Evolutionary conservation across 1,140 invertebrate species (phyloP), one percentile per base, ranked within the genome.

Genomic region (Ceratina australensis): DNA sequence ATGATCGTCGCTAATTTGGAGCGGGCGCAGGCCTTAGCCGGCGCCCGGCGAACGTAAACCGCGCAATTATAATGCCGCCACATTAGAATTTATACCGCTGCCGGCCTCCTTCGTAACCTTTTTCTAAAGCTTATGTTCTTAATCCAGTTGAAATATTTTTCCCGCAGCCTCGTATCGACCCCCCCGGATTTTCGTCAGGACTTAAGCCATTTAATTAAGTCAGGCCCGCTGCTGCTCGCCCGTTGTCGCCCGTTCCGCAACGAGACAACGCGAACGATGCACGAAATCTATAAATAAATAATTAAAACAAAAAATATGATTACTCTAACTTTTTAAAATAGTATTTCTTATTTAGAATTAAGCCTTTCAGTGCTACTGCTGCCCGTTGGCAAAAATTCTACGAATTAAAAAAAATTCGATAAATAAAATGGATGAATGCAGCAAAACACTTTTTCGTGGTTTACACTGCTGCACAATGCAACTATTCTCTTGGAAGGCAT

Each of bases 1-100:
- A 92, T 91, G 90, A 92, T 92, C 91, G 91, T 91, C 87, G 90
- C 91, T 92, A 92, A 92, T 92, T 92, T 92, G 90, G 89, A 86
- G 80, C 78, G 52, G 67, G 72, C 47, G 83, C 85, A 89, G 88
- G 78, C 89, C 88, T 89, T 89, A 86, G 85, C 79, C 85, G 71
- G 69, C 33, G 33, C 33, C 5, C 65, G 80, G 82, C 78, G 86
- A 87, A 89, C 87, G 86, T 90, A 92, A 91, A 91, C 89, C 89
- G 88, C 88, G 87, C 90, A 92, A 92, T 92, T 92, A 92, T 92
- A 92, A 92, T 91, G 89, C 88, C 87, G 85, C 89, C 90, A 87
- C 90, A 92, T 92, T 92, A 91, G 90, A 92, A 92, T 92, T 92
- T 92, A 92, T 92, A 91, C 86, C 84, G 73, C 67, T 65, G 54